Evolutionary conservation across 2,888 invertebrate genomes (phyloP), one percentile per base, ranked within the genome.

Genomic region (Tiliacea aurago): DNA sequence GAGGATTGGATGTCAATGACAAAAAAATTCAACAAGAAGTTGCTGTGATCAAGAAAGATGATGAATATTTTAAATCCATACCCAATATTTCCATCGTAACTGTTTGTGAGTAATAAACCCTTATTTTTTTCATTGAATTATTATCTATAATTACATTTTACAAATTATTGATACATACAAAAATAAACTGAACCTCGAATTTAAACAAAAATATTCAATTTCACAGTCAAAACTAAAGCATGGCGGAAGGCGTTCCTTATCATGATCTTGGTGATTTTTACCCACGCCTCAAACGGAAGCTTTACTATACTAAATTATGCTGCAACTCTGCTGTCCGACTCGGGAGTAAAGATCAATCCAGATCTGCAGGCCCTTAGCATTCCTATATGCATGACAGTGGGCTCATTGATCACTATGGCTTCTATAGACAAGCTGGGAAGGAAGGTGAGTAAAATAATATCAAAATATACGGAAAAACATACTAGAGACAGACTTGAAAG

Each of bases 11-110:
- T n/a, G 74, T 74, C 4, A 77, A 88, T n/a, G 88, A 93, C 65
- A 91, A 91, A 83, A 77, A 76, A 53, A 90, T 94, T 5, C 84
- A 88, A 78, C 86, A 78, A 41, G 92, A 93, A 87, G 80, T 94
- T 9, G 84, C 91, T n/a, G 63, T 53, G 3, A 90, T 94, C 81
- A 90, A 82, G 73, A 88, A 84, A 41, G 91, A 93, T 71, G 91
- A 93, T 43, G 87, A 87, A 6, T 88, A 89, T 76, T 93, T 88
- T 78, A 92, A 91, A 79, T 89, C 92, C 0, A 75, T 93, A 66
- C 93, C 94, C 0, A 80, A 88, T 20, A 81, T 94, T 41, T 91
- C 92, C 3, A 89, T 91, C 59, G 41, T 87, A 13, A 89, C 84
- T 11, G 92, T 94, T 68, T 87, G 94, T 94, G 84, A 92, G 92